Evolutionary conservation across 2,888 invertebrate genomes (phyloP).

Genomic region (Epistrophe eligans): DNA sequence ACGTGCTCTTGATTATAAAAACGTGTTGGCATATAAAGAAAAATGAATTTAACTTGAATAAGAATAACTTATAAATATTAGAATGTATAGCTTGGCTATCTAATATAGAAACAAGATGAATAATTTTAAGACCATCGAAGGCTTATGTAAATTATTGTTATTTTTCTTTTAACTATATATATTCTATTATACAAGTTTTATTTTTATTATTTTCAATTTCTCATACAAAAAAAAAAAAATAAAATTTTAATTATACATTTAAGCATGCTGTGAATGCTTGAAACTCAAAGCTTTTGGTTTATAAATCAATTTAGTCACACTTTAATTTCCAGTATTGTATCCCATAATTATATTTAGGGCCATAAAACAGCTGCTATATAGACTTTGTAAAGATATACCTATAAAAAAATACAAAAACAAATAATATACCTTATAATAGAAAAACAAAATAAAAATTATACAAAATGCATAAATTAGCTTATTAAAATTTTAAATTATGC

Average conservation of each 20-base stretch:
- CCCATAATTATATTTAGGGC: background rate
- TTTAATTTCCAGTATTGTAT: slow-evolving; percentile 52
- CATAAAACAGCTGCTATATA: background rate
- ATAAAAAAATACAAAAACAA: background rate
- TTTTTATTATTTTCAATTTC: slow-evolving; percentile 8
- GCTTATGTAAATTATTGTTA: slow-evolving; percentile 17
- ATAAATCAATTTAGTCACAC: slow-evolving; percentile 49
- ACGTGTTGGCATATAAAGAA: slow-evolving; percentile 1
- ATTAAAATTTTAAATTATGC: slow-evolving; percentile 22
- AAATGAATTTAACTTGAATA: background rate
- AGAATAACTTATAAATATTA: background rate
- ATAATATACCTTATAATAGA: background rate
- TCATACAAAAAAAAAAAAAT: slow-evolving; percentile 20
- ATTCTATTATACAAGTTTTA: background rate
- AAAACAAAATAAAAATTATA: background rate
- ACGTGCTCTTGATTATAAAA: slow-evolving; percentile 15
- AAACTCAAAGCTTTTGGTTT: background rate
- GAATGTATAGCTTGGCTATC: background rate
- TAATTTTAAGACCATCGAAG: slow-evolving; percentile 22
- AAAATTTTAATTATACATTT: background rate
- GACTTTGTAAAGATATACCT: too few species aligned
- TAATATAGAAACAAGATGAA: background rate
- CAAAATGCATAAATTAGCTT: slow-evolving; percentile 26
- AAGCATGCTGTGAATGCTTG: background rate
- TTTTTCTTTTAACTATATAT: background rate